Evolutionary conservation across 92 coral and sea anemone species (phyloP).

Genomic region (Porites rus): DNA sequence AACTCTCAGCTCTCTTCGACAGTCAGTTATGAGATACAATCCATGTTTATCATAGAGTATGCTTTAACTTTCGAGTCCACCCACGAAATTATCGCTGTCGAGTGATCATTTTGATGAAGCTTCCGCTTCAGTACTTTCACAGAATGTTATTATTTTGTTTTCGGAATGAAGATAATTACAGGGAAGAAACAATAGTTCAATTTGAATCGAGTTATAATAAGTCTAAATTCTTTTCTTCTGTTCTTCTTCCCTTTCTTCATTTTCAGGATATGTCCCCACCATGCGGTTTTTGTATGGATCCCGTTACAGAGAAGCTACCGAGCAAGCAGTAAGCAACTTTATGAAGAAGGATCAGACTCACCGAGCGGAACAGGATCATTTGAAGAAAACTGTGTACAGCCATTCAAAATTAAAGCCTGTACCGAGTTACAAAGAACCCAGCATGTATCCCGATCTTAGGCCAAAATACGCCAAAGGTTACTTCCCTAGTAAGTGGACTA

Average conservation of each 20-base stretch:
- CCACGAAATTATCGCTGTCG: no score
- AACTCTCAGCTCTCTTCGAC: not conserved
- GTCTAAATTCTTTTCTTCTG: not conserved
- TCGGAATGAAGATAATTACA: no score
- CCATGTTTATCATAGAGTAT: no score
- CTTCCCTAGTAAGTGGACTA: conserved; percentile 80
- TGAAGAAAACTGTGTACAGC: conserved; percentile 81
- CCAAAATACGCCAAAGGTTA: conserved; percentile 91
- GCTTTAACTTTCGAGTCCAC: no score
- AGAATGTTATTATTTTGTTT: no score
- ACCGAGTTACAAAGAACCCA: conserved; percentile 79
- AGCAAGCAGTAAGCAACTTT: conserved; percentile 87
- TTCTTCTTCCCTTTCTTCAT: not conserved
- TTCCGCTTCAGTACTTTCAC: no score
- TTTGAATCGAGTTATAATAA: no score
- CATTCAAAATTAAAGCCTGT: conserved; percentile 66
- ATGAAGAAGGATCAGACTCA: conserved; percentile 77
- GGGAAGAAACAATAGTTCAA: no score
- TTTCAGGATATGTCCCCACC: conserved; percentile 92
- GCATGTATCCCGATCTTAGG: conserved; percentile 88
- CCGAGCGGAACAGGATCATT: conserved; percentile 68
- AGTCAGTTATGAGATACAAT: no score
- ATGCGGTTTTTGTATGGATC: conserved; percentile 89
- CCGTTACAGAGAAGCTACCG: conserved; percentile 95
- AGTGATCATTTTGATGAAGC: no score